Conservation (phyloP, 2,797 vertebrate genomes). For the Arctocebus calabarensis region DNA sequence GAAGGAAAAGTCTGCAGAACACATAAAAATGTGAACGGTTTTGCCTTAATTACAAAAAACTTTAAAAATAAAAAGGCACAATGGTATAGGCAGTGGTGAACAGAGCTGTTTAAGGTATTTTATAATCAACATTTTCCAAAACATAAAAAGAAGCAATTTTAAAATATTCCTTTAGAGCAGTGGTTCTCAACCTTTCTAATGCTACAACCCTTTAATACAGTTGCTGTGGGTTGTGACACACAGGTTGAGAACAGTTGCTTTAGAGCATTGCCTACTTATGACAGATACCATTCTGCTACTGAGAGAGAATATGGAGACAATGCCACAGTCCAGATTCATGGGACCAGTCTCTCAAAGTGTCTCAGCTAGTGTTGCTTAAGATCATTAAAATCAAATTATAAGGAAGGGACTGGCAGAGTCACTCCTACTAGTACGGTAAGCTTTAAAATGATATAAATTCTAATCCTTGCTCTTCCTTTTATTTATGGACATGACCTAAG, state of each 20-base stretch:
- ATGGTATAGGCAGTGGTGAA: conserved; percentile 32
- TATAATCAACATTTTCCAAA: conserved; percentile 46
- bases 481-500: conserved; percentile 9
- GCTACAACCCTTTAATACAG: no score
- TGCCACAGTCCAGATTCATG: neutral
- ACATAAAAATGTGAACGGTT: neutral
- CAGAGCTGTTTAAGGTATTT: conserved; percentile 53
- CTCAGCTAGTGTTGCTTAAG: neutral
- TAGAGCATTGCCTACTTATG: conserved; percentile 17
- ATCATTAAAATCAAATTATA: conserved; percentile 23
- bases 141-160: conserved; percentile 11
- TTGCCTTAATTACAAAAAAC: conserved; percentile 25
- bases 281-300: neutral
- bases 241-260: neutral
- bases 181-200: no score
- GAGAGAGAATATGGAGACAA: neutral
- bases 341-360: neutral
- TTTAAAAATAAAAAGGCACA: conserved; percentile 47
- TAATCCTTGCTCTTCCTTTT: neutral
- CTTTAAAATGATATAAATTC: conserved; percentile 8
- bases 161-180: conserved; percentile 23
- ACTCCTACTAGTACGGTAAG: neutral
- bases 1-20: neutral
- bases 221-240: no score
- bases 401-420: neutral